A percentile compares a stretch with the other conserved stretches of the same genome.
These are phyloP conservation scores for Mormyrus iriodes DNA, from an alignment of 2,113 vertebrate genomes.

Conservation along the genomic window DNA sequence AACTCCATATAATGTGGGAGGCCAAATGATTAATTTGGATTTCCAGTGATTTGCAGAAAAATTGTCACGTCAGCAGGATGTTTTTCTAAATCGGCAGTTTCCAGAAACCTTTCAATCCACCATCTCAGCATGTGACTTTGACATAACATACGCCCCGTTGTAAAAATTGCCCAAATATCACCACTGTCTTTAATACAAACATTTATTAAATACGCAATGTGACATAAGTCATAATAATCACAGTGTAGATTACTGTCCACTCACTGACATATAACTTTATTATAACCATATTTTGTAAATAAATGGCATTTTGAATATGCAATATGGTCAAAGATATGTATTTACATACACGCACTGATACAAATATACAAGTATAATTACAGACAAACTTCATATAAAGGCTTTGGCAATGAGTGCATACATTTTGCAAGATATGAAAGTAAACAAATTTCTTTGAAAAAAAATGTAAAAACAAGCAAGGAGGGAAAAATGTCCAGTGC, in stretches of 20 bases:
- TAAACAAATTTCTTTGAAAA: constrained; percentile 57
- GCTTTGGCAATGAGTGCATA: constrained; percentile 67
- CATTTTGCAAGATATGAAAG: constrained; percentile 50
- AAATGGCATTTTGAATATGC: constrained; percentile 52
- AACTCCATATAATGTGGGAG: neutral
- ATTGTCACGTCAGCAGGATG: neutral
- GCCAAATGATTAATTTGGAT: neutral
- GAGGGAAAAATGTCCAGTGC: constrained; percentile 63
- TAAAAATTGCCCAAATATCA: neutral
- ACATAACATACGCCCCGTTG: neutral
- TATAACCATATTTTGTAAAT: constrained; percentile 53
- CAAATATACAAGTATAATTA: constrained; percentile 42
- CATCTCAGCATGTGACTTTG: neutral
- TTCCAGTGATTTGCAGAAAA: neutral
- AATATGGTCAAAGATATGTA: constrained; percentile 51
- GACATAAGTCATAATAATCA: constrained; percentile 50
- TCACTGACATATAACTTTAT: constrained; percentile 49
- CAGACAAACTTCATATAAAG: constrained; percentile 62
- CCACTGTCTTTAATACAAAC: constrained; percentile 61
- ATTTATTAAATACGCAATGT: constrained; percentile 69
- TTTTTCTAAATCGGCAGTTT: neutral
- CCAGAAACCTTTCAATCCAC: neutral
- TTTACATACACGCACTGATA: constrained; percentile 28
- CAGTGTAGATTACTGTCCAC: constrained; percentile 59
- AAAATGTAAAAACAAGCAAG: constrained; percentile 57